Base-by-base conservation (phyloP, 2,888 invertebrate species). In the Ophion obscuratus region DNA sequence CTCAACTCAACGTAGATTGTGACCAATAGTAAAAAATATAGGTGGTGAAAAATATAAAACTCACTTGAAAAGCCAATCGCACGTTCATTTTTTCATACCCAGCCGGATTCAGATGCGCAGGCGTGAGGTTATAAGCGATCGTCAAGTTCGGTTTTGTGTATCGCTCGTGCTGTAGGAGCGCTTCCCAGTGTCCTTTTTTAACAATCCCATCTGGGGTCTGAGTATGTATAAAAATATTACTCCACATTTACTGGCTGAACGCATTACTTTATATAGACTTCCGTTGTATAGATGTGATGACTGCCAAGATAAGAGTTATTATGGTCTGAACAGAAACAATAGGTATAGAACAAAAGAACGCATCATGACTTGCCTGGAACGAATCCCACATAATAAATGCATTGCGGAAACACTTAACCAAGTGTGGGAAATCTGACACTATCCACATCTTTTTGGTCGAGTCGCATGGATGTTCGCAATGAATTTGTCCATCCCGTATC, bases 61-160 rank as follows among this genome's bases (percentile, higher is more conserved):
- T 9, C 36, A 36, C 73, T 59, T 73, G 59, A 10, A 73, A 73
- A 36, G 73, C 73, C 59, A 73, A 20, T 7, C 36, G 73, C 73
- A 73, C 73, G 11, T 73, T 70, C 47, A 70, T 70, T 53, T 70
- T 73, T 36, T 73, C n/a, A 59, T 73, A 73, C 10, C 59, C 73
- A 31, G 59, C 20, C 27, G 73, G 73, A 61, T 73, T 73, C 3
- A 73, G 59, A 20, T 73, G 73, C 27, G 73, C 20, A 31, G 73
- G 73, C 31, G 73, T 73, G 36, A 73, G 59, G 14, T 31, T 73
- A 11, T 59, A 20, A 2, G 73, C 73, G 6, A 59, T 36, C 31
- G 31, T 73, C 20, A 73, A 59, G 20, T 71, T 71, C 9, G 71
- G 71, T n/a, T 71, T 57, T 14, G 7, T 9, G 71, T 40, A 57